Evolutionary conservation across 2,888 invertebrate species (phyloP).

Genomic region (Congeria kusceri): DNA sequence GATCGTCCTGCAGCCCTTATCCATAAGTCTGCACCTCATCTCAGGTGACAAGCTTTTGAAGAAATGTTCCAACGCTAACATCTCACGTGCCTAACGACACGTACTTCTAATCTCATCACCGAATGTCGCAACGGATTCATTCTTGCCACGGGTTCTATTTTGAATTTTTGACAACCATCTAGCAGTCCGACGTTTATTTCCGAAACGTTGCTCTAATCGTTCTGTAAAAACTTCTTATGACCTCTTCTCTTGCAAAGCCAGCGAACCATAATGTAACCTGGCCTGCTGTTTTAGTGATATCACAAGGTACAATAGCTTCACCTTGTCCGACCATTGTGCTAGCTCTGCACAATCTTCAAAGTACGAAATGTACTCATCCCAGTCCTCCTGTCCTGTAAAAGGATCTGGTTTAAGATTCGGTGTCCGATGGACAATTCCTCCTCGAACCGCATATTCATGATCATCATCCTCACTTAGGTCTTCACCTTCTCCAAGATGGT

Average conservation of each 20-base stretch:
- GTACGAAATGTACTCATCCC: conserved; percentile 33
- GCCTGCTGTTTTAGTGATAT: conserved; percentile 25
- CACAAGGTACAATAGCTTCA: conserved; percentile 15
- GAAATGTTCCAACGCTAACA: conserved; percentile 24
- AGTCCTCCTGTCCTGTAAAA: conserved; percentile 29
- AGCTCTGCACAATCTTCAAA: conserved; percentile 33
- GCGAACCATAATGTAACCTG: conserved; percentile 12
- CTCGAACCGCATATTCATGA: too few relatives aligned
- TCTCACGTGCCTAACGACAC: conserved; percentile 13
- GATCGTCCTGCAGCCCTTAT: conserved; percentile 20
- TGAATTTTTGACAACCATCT: conserved; percentile 25
- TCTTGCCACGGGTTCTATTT: neutral
- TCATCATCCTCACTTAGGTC: too few relatives aligned
- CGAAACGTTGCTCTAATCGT: conserved; percentile 17
- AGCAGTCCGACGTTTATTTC: conserved; percentile 5
- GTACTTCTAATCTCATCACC: conserved; percentile 21
- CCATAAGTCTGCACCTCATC: conserved; percentile 36
- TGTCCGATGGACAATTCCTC: too few relatives aligned
- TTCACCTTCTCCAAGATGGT: too few relatives aligned
- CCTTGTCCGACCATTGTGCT: conserved; percentile 13
- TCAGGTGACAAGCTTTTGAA: conserved; percentile 17
- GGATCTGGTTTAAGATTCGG: conserved; percentile 22
- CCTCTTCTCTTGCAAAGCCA: conserved; percentile 10
- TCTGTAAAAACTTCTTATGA: conserved; percentile 6
- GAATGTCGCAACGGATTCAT: conserved; percentile 26